phyloP scores from a whole-genome alignment of 2,797 vertebrate genomes.

The Phalloptychus januarius region DNA sequence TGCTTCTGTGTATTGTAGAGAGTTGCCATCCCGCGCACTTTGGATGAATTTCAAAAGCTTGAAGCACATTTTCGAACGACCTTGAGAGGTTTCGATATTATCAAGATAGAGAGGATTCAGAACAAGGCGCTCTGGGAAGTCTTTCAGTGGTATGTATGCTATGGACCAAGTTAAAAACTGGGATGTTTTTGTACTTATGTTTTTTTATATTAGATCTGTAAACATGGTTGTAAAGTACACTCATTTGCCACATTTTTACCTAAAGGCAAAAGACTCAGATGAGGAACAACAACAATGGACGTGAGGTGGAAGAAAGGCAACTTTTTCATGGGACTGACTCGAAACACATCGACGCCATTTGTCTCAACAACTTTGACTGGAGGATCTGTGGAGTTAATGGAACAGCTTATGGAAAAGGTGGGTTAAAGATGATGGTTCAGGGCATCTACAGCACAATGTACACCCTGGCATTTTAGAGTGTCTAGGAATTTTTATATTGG shows the following conservation, averaged over 20 bases:
- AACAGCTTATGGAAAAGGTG: slow-evolving; percentile 90
- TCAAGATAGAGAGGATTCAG: slow-evolving; percentile 76
- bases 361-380: slow-evolving; percentile 92
- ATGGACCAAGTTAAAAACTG: rapidly evolving
- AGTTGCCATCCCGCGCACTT: slow-evolving; percentile 46
- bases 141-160: slow-evolving; percentile 83
- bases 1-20: slow-evolving; percentile 38
- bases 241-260: background rate
- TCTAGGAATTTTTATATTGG: background rate
- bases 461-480: background rate
- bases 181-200: background rate
- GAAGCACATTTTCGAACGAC: slow-evolving; percentile 80
- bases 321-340: slow-evolving; percentile 90
- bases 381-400: slow-evolving; percentile 89
- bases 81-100: slow-evolving; percentile 77
- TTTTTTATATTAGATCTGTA: background rate
- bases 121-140: slow-evolving; percentile 86
- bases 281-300: slow-evolving; percentile 80
- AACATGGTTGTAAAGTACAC: rapidly evolving
- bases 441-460: background rate
- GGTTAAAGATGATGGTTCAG: background rate
- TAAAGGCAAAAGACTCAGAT: slow-evolving; percentile 89
- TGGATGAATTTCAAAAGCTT: slow-evolving; percentile 76
- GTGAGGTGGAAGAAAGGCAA: slow-evolving; percentile 72
- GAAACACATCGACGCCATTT: slow-evolving; percentile 82